Evolutionary conservation across 2,888 invertebrate species (phyloP).

Genomic region (Bimastos eiseni): DNA sequence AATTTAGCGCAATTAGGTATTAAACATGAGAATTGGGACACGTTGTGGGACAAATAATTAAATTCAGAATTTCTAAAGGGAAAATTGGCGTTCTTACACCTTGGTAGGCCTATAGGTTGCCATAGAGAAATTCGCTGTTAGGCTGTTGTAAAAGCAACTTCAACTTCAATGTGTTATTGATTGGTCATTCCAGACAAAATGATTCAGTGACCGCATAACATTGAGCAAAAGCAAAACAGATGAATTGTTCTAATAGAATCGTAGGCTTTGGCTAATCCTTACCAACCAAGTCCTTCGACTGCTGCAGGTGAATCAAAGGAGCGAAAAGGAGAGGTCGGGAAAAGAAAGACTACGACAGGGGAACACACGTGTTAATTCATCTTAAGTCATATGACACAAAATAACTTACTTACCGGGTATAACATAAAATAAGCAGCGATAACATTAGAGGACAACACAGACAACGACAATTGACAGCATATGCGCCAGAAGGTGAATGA

Average conservation of each 20-base stretch:
- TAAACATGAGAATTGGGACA: too few relatives aligned
- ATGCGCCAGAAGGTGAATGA: neutral
- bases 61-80: too few relatives aligned
- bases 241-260: neutral
- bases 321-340: neutral
- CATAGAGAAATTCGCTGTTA: neutral
- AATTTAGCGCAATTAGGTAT: too few relatives aligned
- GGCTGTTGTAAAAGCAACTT: neutral
- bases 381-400: neutral
- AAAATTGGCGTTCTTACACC: too few relatives aligned
- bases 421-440: neutral
- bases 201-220: neutral
- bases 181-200: neutral
- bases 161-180: neutral
- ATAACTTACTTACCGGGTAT: neutral
- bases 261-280: neutral
- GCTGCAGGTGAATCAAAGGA: neutral
- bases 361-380: neutral
- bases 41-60: too few relatives aligned
- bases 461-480: neutral
- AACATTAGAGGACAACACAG: neutral
- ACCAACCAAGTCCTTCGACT: neutral
- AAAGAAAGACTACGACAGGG: neutral
- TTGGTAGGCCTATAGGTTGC: neutral
- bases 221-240: neutral